Evolutionary conservation across 2,888 invertebrate species (phyloP).

Genomic region (Meganola albula): DNA sequence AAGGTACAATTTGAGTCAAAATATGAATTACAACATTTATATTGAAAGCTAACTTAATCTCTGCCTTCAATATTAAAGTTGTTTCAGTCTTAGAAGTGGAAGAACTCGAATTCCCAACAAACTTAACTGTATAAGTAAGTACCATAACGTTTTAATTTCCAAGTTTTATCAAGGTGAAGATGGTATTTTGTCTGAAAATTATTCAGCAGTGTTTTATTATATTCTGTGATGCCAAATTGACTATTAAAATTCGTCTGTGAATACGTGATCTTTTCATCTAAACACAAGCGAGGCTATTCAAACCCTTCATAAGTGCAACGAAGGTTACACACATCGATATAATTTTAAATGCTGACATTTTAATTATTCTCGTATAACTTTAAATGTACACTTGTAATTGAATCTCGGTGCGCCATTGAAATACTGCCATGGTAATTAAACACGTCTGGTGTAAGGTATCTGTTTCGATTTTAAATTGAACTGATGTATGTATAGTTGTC

Average conservation of each 20-base stretch:
- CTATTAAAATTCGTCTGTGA: too few species aligned
- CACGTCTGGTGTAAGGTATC: conserved; percentile 22
- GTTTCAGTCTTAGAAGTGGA: too few species aligned
- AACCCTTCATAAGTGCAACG: conserved; percentile 6
- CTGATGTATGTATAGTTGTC: conserved; percentile 24
- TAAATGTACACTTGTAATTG: conserved; percentile 34
- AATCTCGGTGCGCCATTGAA: conserved; percentile 34
- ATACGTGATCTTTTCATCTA: conserved; percentile 1
- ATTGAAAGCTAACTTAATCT: conserved; percentile 11
- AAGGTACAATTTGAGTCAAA: too few species aligned
- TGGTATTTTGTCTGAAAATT: conserved; percentile 11
- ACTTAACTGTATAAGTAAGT: conserved; percentile 7
- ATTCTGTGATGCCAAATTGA: conserved; percentile 5
- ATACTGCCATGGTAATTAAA: conserved; percentile 31
- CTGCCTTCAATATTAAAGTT: too few species aligned
- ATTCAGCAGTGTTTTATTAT: conserved; percentile 4
- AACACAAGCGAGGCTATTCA: conserved; percentile 5
- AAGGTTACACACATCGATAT: conserved; percentile 12
- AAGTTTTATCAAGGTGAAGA: conserved; percentile 15
- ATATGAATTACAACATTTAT: too few species aligned
- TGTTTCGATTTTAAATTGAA: conserved; percentile 28
- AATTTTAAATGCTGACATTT: conserved; percentile 31
- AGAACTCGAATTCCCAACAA: conserved; percentile 17
- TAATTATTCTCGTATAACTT: conserved; percentile 30
- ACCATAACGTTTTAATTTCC: conserved; percentile 13